A percentile compares a stretch with the other conserved stretches of the same genome.
Evolutionary conservation across 1,140 invertebrate genomes (phyloP).

Genomic region (Philopotamus ludificatus): DNA sequence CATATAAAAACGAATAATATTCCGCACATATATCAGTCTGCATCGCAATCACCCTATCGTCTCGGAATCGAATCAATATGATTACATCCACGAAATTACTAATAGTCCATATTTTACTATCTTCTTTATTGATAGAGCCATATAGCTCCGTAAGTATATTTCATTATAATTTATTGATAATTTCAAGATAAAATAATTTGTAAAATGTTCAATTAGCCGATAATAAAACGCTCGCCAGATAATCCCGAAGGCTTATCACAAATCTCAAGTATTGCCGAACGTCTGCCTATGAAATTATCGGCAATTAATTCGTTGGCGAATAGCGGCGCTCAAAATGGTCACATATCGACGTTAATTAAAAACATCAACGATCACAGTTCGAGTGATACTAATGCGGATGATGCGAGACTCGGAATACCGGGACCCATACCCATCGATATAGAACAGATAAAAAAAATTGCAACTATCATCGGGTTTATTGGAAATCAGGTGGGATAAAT

Average conservation of each 20-base stretch:
- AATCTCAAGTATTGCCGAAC: too few relatives aligned
- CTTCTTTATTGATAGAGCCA: too few relatives aligned
- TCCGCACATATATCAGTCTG: too few relatives aligned
- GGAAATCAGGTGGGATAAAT: constrained; percentile 17
- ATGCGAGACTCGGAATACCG: constrained; percentile 5
- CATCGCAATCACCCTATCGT: too few relatives aligned
- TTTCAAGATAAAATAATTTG: too few relatives aligned
- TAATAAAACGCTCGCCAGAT: not conserved
- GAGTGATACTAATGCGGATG: not conserved
- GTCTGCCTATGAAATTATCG: not conserved
- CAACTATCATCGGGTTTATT: constrained; percentile 8
- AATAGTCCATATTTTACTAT: too few relatives aligned
- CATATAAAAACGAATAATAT: too few relatives aligned
- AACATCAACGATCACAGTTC: not conserved
- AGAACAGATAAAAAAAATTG: constrained; percentile 27
- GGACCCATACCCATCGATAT: constrained; percentile 26
- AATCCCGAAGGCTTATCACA: not conserved
- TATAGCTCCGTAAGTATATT: too few relatives aligned
- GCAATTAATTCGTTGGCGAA: not conserved
- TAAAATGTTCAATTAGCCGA: too few relatives aligned
- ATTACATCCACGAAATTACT: too few relatives aligned
- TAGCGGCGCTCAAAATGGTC: not conserved
- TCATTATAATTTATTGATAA: too few relatives aligned
- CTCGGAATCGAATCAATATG: too few relatives aligned
- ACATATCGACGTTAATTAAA: not conserved